A percentile compares a stretch with the other conserved stretches of the same genome.
Conservation (phyloP, 1,140 invertebrate genomes). For the Nixonia krombeini region DNA sequence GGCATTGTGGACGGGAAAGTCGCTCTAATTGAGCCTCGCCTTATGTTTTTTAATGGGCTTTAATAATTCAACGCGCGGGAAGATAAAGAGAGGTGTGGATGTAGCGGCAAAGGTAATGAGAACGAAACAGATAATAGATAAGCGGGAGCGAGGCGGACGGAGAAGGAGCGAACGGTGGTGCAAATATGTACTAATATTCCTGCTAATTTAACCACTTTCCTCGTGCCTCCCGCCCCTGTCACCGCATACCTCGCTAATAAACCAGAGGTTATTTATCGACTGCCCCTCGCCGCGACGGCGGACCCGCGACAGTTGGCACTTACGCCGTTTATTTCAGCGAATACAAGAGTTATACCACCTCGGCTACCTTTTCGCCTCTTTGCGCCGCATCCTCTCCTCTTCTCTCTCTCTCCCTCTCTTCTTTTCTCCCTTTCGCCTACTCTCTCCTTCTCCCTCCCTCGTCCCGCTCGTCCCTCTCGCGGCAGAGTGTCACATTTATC, state of each 20-base stretch:
- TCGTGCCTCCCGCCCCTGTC: conserved; percentile 37
- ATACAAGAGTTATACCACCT: conserved; percentile 46
- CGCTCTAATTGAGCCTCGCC: conserved; percentile 43
- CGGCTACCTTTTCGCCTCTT: conserved; percentile 21
- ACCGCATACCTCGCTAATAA: conserved; percentile 65
- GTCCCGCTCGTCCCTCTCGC: conserved; percentile 16
- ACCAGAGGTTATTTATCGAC: conserved; percentile 71
- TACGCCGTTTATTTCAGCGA: conserved; percentile 64
- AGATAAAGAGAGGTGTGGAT: conserved; percentile 44
- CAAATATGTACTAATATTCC: conserved; percentile 68
- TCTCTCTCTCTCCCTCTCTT: conserved; percentile 15
- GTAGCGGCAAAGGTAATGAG: conserved; percentile 43
- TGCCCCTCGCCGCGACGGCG: conserved; percentile 37
- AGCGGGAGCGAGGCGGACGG: conserved; percentile 14
- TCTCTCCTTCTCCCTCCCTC: too few relatives aligned
- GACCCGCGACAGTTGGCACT: conserved; percentile 55
- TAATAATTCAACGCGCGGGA: conserved; percentile 42
- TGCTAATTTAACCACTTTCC: conserved; percentile 67
- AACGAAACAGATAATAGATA: conserved; percentile 50
- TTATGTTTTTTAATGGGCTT: conserved; percentile 45
- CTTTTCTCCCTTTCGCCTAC: too few relatives aligned
- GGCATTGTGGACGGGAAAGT: conserved; percentile 27
- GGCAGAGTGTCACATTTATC: conserved; percentile 39
- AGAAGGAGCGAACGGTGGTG: conserved; percentile 41
- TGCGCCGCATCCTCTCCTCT: conserved; percentile 12